These are phyloP conservation scores for Thera britannica DNA, from an alignment of 2,888 invertebrate genomes.

Conservation along the genomic window DNA sequence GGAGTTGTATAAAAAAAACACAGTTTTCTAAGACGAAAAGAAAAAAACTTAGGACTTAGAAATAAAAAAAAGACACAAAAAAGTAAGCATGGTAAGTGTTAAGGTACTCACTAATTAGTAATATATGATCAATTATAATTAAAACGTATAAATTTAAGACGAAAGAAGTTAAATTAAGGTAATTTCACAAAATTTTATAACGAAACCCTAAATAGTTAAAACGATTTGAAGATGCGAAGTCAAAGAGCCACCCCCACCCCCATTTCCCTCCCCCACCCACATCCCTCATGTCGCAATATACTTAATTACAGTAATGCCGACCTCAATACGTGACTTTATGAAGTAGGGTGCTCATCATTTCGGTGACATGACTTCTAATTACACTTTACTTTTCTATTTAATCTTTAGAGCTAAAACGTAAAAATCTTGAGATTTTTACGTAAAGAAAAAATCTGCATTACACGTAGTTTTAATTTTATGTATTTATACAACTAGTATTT, in stretches of 20 bases:
- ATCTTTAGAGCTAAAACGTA: not conserved
- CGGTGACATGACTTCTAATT: constrained; percentile 18
- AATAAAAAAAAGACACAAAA: no score
- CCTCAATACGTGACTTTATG: constrained; percentile 68
- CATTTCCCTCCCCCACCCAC: constrained; percentile 29
- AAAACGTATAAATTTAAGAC: no score
- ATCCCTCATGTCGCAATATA: constrained; percentile 65
- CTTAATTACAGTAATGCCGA: constrained; percentile 77
- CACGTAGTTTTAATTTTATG: no score
- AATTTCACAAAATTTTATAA: constrained; percentile 48
- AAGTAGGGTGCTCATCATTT: constrained; percentile 49
- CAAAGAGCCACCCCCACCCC: constrained; percentile 60
- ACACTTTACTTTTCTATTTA: not conserved
- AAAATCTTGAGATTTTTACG: not conserved
- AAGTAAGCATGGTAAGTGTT: no score
- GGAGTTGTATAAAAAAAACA: no score
- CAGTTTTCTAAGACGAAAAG: no score
- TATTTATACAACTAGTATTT: no score
- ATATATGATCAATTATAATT: no score
- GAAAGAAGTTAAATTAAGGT: not conserved
- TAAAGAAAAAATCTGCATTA: no score
- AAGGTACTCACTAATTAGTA: no score
- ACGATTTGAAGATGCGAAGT: constrained; percentile 74
- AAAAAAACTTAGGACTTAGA: no score
- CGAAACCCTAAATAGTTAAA: constrained; percentile 63